Base-by-base conservation (phyloP, 2,113 vertebrate species). In the Paratilapia polleni region DNA sequence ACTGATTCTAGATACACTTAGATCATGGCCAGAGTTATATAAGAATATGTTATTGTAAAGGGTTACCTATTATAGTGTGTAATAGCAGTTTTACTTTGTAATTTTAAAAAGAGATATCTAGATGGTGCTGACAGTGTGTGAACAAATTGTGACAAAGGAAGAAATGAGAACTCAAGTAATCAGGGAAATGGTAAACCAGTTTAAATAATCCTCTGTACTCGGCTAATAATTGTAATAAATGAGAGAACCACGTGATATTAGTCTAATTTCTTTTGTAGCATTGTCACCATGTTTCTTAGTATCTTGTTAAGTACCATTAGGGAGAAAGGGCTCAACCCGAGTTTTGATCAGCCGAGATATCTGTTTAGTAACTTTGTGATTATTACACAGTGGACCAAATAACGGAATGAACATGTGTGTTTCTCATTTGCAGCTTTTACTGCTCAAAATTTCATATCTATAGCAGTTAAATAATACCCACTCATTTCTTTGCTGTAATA, bases 381-480 rank as follows among this genome's bases (percentile, higher is more conserved):
- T 77, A 19, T 2, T 26, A 17, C 22, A 58, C 58, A 59, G 26
- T 52, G 47, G 52, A 49, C 20, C 28, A 6, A 60, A 80, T 80
- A 31, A 56, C n/a, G 10, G 62, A 28, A 34, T 60, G 17, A 62
- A n/a, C 57, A 6, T 20, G 76, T 47, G 26, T 61, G 58, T 78
- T 77, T 66, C 56, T 77, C 76, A 82, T 87, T 34, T 74, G 47
- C 73, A 81, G 22, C 77, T 24, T 64, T 52, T 41, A 43, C 28
- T 70, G 26, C 76, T 41, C 8, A 41, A 19, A 13, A 36, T 79
- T 43, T 56, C 52, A 57, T 24, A 41, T 81, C 64, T 58, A 59
- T 19, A 76, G 77, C 77, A 56, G 58, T 41, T 66, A 86, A 75
- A 64, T 19, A 84, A 85, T 2, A 87, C 49, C 73, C 79, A 34